Percentiles rank a stretch among this genome's conserved stretches.
phyloP scores from a whole-genome alignment of 2,888 invertebrate genomes.

The Torymus auratus region DNA sequence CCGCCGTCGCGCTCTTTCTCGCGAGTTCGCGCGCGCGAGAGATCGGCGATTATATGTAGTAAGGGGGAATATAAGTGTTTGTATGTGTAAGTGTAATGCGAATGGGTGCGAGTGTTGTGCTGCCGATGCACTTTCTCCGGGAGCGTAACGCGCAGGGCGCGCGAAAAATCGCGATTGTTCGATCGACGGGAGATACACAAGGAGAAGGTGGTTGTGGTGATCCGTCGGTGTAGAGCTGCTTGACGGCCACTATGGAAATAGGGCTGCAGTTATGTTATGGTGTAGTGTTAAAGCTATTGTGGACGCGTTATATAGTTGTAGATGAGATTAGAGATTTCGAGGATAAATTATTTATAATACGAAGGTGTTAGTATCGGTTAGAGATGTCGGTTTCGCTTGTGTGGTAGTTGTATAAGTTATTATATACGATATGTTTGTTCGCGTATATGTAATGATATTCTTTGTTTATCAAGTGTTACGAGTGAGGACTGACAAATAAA shows the following conservation, averaged over 20 bases:
- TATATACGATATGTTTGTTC: no score
- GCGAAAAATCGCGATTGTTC: conserved; percentile 50
- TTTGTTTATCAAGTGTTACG: no score
- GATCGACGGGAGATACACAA: neutral
- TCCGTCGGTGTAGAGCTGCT: conserved; percentile 23
- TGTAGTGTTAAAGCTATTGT: conserved; percentile 3
- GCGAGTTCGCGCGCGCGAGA: neutral
- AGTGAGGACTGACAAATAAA: no score
- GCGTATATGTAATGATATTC: no score
- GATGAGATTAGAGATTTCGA: neutral
- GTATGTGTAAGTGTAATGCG: neutral
- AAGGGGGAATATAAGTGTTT: no score
- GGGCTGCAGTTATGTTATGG: neutral
- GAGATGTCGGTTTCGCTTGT: neutral
- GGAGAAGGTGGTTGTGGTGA: no score
- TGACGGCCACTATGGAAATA: conserved; percentile 38
- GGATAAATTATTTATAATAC: neutral
- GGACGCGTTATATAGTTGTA: neutral
- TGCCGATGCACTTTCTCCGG: conserved; percentile 43
- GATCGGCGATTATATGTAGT: no score
- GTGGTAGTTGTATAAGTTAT: no score
- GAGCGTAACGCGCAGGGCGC: neutral
- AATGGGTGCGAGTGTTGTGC: neutral
- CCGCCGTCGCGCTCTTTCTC: conserved; percentile 18
- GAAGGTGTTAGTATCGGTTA: neutral